Evolutionary conservation across 2,113 vertebrate species (phyloP), one percentile per base, ranked within the genome.

Genomic region (Laterallus jamaicensis): DNA sequence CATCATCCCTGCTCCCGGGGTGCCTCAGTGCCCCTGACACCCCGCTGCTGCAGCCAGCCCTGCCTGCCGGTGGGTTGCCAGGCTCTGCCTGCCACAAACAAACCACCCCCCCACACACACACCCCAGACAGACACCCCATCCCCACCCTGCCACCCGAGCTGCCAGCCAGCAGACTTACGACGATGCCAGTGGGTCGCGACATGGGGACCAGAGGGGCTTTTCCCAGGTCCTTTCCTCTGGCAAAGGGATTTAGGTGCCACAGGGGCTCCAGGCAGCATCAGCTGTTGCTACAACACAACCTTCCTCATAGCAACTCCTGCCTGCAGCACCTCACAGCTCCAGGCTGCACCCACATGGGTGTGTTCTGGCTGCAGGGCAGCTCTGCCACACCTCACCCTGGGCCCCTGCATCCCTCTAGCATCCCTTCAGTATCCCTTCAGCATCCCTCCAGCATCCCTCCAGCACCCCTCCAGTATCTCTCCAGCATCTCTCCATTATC

Each of bases 211-310:
- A 37, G 64, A 37, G 21, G 14, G 22, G 40, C 0, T 37, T 55
- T 31, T 60, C 71, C 68, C 50, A 2, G 5, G 9, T 13, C 3
- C 0, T 47, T 82, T 64, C n/a, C 6, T 15, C 54, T 29, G 80
- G 52, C 16, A 37, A 35, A 40, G 35, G 40, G 73, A 15, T 47
- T 29, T 10, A 8, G 17, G 85, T 21, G 26, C 59, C 2, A 1
- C 2, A 1, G 62, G 15, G 37, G 19, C 37, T 58, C 13, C 64
- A 4, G 1, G 64, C 25, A 49, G 28, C 26, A 0, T 32, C 0
- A 5, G 47, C 14, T 21, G 98, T 98, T 97, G 96, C 98, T 90
- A 98, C 97, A 98, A 98, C 98, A 98, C 80, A 92, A 24, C 49
- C 50, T 42, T 68, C 35, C 81, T 91, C 78, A 35, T 96, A 92